Conservation (phyloP, 2,113 vertebrate genomes). For the Origma solitaria region DNA sequence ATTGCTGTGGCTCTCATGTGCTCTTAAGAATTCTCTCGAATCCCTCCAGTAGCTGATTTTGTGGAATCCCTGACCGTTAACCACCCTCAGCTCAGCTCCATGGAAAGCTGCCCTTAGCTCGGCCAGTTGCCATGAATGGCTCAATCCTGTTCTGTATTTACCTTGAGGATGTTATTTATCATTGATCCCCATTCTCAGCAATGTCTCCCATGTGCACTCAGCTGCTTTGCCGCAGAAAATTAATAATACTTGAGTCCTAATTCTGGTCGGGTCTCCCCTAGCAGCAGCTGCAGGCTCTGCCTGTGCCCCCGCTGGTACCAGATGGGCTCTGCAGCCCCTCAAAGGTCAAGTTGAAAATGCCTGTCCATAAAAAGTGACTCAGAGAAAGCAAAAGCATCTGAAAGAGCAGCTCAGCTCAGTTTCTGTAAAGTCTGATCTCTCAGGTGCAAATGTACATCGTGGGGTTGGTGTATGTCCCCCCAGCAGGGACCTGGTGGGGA, state of each 20-base stretch:
- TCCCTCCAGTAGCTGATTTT: background rate
- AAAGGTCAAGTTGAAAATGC: background rate
- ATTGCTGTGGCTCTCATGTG: background rate
- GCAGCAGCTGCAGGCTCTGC: background rate
- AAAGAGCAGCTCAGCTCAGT: background rate
- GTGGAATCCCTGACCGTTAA: background rate
- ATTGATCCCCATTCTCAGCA: background rate
- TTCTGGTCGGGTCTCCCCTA: background rate
- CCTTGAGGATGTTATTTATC: background rate
- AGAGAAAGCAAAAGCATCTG: background rate
- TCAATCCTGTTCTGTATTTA: background rate
- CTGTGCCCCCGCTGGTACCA: fast-evolving
- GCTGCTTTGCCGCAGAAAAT: constrained; percentile 15
- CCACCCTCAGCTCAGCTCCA: background rate
- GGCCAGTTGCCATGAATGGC: background rate
- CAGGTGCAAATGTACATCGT: fast-evolving
- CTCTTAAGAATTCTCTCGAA: background rate
- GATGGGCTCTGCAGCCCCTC: background rate
- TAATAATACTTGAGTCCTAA: background rate
- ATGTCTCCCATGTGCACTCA: background rate
- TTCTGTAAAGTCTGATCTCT: background rate
- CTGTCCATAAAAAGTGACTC: background rate
- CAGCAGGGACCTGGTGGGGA: fast-evolving
- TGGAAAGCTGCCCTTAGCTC: background rate
- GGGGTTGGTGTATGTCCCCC: background rate